phyloP scores from a whole-genome alignment of 2,888 invertebrate species.

The Thumatha senex region DNA sequence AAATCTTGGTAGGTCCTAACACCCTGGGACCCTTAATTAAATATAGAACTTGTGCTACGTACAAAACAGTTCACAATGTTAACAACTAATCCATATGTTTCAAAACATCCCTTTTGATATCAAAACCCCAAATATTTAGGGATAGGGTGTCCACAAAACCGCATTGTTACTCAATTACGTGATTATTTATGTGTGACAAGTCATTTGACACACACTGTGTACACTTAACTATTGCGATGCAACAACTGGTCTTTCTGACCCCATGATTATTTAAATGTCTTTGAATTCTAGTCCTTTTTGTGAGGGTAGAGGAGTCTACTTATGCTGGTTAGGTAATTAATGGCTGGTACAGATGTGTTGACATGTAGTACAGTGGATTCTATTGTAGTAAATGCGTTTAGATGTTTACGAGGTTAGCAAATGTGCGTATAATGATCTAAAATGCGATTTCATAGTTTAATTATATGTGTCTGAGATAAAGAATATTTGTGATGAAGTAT shows the following conservation, averaged over 20 bases:
- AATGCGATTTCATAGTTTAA: background rate
- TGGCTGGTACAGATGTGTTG: conserved; percentile 55
- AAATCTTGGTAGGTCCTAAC: too few relatives aligned
- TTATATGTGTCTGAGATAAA: background rate
- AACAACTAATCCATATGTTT: conserved; percentile 32
- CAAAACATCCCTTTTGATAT: conserved; percentile 23
- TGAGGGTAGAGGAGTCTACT: conserved; percentile 21
- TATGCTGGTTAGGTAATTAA: conserved; percentile 31
- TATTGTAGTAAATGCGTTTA: conserved; percentile 52
- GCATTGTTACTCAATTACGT: conserved; percentile 72
- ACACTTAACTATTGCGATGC: conserved; percentile 46
- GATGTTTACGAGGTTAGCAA: conserved; percentile 58
- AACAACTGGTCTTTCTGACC: conserved; percentile 35
- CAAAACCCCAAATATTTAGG: conserved; percentile 34
- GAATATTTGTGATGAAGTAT: too few relatives aligned
- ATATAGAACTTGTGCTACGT: too few relatives aligned
- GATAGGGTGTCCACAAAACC: conserved; percentile 44
- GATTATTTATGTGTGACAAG: conserved; percentile 76
- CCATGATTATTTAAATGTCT: conserved; percentile 9
- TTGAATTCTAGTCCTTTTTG: conserved; percentile 6
- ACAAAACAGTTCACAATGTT: conserved; percentile 8
- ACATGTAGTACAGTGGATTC: conserved; percentile 40
- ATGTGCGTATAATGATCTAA: conserved; percentile 62
- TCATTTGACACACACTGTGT: conserved; percentile 40
- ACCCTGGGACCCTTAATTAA: too few relatives aligned